phyloP scores from a whole-genome alignment of 2,797 vertebrate species.

The Antrozous pallidus region DNA sequence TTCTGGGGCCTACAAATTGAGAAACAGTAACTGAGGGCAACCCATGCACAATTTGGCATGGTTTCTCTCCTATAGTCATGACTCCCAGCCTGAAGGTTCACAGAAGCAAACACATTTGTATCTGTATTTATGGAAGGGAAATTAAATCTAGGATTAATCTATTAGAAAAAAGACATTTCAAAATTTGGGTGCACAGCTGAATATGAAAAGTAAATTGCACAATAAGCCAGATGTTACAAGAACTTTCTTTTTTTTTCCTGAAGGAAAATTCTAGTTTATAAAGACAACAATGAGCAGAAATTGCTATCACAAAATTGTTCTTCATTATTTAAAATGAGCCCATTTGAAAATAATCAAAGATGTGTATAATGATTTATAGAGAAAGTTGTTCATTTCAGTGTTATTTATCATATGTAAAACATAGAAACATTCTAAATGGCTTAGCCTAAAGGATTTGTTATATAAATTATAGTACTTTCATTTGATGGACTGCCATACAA shows the following conservation, averaged over 20 bases:
- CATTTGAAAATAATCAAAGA: conserved; percentile 71
- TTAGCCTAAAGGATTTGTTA: conserved; percentile 37
- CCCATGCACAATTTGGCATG: background rate
- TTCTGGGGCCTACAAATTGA: background rate
- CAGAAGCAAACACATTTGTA: background rate
- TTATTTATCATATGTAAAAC: conserved; percentile 52
- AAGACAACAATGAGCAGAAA: conserved; percentile 65
- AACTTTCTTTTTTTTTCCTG: conserved; percentile 3
- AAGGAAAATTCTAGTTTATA: conserved; percentile 61
- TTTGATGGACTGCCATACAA: conserved; percentile 29
- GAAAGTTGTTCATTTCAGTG: conserved; percentile 41
- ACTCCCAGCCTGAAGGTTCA: background rate
- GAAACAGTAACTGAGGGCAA: background rate
- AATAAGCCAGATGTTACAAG: conserved; percentile 68
- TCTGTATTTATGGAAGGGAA: conserved; percentile 51
- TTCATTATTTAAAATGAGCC: conserved; percentile 68
- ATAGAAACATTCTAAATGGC: conserved; percentile 5
- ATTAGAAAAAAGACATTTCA: conserved; percentile 41
- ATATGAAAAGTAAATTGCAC: conserved; percentile 60
- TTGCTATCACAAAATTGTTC: conserved; percentile 34
- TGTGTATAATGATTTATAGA: conserved; percentile 49
- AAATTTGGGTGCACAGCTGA: conserved; percentile 49
- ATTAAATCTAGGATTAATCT: conserved; percentile 10
- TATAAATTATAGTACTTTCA: conserved; percentile 21
- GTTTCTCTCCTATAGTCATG: background rate